A percentile compares a stretch with the other conserved stretches of the same genome.
These are phyloP conservation scores for Bradypodion ventrale DNA, from an alignment of 2,797 vertebrate species.

Conservation along the genomic window DNA sequence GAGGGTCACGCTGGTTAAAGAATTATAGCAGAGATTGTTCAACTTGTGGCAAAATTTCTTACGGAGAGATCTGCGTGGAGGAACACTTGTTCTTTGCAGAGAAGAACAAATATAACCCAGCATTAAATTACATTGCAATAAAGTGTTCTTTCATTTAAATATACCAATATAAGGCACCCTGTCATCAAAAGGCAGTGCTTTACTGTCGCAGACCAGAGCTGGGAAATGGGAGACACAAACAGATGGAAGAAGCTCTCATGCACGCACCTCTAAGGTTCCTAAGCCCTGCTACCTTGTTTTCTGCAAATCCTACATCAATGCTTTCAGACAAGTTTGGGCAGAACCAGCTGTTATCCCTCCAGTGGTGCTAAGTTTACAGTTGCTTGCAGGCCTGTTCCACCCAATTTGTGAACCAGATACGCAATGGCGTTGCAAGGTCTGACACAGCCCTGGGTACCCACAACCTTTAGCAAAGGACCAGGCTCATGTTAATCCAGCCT, in stretches of 20 bases:
- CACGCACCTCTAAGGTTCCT: no score
- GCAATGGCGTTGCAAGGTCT: not conserved
- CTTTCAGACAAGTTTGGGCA: not conserved
- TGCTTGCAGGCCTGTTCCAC: not conserved
- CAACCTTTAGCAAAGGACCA: not conserved
- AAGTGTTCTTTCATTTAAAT: not conserved
- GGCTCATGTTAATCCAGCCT: not conserved
- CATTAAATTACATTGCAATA: not conserved
- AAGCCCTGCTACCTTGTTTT: no score
- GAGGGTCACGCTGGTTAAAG: not conserved
- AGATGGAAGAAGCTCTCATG: not conserved
- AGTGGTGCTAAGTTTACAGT: not conserved
- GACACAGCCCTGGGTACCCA: not conserved
- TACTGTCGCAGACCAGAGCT: not conserved
- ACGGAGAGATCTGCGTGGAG: not conserved
- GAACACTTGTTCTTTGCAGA: not conserved
- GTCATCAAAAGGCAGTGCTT: not conserved
- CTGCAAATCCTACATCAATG: not conserved
- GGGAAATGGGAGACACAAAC: not conserved
- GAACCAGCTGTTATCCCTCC: not conserved
- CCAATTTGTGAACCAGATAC: not conserved
- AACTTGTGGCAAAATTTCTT: not conserved
- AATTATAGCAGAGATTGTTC: not conserved
- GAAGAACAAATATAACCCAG: not conserved
- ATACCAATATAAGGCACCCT: not conserved